Evolutionary conservation across 1,140 invertebrate genomes (phyloP).

Genomic region (Ylistrum balloti): DNA sequence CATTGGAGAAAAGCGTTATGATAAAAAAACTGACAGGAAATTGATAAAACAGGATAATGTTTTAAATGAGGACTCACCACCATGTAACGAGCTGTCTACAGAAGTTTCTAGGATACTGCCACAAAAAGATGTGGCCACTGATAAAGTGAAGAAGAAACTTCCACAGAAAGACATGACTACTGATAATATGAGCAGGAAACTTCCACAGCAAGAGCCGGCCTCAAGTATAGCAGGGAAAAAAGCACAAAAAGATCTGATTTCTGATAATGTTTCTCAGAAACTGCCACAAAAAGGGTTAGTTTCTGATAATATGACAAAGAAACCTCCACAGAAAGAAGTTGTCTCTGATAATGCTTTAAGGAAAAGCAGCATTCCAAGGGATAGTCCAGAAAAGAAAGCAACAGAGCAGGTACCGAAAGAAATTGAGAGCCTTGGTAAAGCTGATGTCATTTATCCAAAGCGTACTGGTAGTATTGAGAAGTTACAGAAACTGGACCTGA

Average conservation of each 20-base stretch:
- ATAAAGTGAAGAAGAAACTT: neutral
- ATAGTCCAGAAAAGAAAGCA: neutral
- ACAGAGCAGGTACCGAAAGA: neutral
- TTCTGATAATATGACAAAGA: neutral
- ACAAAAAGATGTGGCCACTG: neutral
- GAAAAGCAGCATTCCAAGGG: neutral
- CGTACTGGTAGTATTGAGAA: neutral
- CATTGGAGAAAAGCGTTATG: neutral
- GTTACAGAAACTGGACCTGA: neutral
- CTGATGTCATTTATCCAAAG: neutral
- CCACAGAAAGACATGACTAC: neutral
- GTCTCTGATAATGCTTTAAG: neutral
- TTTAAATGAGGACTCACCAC: neutral
- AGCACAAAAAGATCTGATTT: too few relatives aligned
- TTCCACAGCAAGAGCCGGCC: neutral
- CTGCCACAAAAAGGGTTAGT: neutral
- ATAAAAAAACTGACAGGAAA: neutral
- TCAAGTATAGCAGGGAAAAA: neutral
- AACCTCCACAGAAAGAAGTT: too few relatives aligned
- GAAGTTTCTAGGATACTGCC: neutral
- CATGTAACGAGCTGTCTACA: neutral
- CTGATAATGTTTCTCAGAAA: neutral
- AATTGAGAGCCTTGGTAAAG: neutral
- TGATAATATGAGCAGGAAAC: neutral
- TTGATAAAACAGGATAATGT: conserved; percentile 34